These are phyloP conservation scores for Luperina testacea DNA, from an alignment of 2,888 invertebrate species.

Conservation along the genomic window DNA sequence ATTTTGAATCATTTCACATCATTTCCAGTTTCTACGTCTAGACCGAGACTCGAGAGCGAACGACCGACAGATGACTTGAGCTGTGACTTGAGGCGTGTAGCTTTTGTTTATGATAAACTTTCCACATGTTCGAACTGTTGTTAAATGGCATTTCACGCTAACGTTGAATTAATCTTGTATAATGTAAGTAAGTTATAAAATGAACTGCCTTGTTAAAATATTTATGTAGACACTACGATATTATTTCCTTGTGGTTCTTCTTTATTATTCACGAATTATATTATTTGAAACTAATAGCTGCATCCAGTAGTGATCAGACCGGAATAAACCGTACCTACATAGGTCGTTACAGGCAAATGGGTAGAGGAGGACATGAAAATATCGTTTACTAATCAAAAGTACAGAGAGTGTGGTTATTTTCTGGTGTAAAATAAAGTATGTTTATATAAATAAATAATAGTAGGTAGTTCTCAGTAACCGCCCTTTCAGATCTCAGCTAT, in stretches of 20 bases:
- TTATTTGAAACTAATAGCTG: neutral
- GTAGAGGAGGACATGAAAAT: neutral
- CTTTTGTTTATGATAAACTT: conserved; percentile 59
- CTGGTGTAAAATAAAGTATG: neutral
- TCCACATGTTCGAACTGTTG: conserved; percentile 42
- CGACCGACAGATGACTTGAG: conserved; percentile 26
- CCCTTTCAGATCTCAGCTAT: too few relatives aligned
- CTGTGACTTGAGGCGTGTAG: conserved; percentile 8
- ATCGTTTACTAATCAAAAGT: neutral
- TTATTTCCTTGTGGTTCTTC: neutral
- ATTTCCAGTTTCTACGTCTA: conserved; percentile 68
- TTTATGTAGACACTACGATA: neutral
- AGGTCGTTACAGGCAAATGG: neutral
- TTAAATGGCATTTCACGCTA: conserved; percentile 26
- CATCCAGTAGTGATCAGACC: neutral
- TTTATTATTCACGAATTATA: neutral
- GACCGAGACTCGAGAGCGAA: conserved; percentile 54
- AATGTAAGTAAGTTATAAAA: neutral
- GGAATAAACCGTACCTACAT: too few relatives aligned
- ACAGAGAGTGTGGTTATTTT: neutral
- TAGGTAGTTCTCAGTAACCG: too few relatives aligned
- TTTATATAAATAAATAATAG: neutral
- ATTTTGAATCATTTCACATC: conserved; percentile 67
- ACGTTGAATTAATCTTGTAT: conserved; percentile 8
- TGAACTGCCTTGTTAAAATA: conserved; percentile 9